Evolutionary conservation across 2,113 vertebrate species (phyloP).

Genomic region (Sardina pilchardus): DNA sequence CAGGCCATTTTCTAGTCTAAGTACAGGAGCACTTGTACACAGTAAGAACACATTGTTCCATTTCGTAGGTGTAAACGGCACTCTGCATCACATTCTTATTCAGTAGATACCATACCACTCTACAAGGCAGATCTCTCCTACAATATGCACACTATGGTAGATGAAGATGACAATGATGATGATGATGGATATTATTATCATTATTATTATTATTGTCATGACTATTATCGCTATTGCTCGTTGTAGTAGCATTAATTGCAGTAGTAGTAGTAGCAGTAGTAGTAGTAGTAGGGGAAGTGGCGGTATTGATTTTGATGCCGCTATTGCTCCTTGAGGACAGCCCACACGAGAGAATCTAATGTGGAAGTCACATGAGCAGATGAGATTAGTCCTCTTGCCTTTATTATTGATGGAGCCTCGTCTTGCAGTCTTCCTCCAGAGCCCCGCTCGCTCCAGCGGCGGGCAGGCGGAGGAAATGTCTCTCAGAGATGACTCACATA

Average conservation of each 20-base stretch:
- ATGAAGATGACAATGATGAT: no score
- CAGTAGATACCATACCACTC: no score
- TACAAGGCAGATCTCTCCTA: no score
- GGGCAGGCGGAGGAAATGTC: slow-evolving; percentile 27
- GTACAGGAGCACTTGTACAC: no score
- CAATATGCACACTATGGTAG: no score
- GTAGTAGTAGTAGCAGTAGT: background rate
- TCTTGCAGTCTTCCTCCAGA: slow-evolving; percentile 14
- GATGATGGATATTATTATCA: no score
- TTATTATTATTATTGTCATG: no score
- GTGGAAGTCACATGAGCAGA: slow-evolving; percentile 36
- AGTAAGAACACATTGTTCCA: no score
- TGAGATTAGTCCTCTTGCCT: slow-evolving; percentile 43
- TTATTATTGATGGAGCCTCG: slow-evolving; percentile 34
- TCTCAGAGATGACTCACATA: slow-evolving; percentile 26
- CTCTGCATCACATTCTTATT: no score
- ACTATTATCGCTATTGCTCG: background rate
- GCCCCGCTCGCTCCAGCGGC: background rate
- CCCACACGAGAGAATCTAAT: slow-evolving; percentile 19
- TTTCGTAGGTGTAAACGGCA: no score
- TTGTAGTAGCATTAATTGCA: background rate
- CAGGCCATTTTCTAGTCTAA: no score
- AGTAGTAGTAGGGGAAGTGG: background rate
- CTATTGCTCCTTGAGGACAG: background rate
- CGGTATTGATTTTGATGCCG: background rate